Percentiles rank a stretch among this genome's conserved stretches.
phyloP scores from a whole-genome alignment of 2,113 vertebrate genomes.

The Pyxicephalus adspersus region DNA sequence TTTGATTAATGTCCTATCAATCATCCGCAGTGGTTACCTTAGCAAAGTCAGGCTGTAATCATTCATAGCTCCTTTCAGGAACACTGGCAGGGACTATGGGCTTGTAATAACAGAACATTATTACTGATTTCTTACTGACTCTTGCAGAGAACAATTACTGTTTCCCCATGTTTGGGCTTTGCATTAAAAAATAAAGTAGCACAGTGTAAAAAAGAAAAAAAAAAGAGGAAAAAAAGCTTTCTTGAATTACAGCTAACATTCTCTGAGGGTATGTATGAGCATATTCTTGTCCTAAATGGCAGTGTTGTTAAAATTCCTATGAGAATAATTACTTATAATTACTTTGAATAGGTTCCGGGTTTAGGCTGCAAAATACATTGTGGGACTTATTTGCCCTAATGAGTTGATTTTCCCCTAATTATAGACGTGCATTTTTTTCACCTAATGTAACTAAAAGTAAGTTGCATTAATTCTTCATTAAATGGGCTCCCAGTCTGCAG shows the following conservation, averaged over 20 bases:
- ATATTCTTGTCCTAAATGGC: slow-evolving; percentile 72
- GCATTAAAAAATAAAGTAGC: slow-evolving; percentile 71
- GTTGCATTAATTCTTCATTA: slow-evolving; percentile 66
- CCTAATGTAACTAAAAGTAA: slow-evolving; percentile 68
- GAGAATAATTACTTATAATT: slow-evolving; percentile 69
- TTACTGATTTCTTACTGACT: slow-evolving; percentile 74
- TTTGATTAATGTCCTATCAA: slow-evolving; percentile 93
- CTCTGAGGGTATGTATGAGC: slow-evolving; percentile 70
- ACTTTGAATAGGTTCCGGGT: slow-evolving; percentile 66
- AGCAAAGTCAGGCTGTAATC: slow-evolving; percentile 76
- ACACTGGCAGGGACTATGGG: slow-evolving; percentile 70
- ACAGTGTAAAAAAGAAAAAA: slow-evolving; percentile 71
- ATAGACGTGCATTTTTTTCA: slow-evolving; percentile 61
- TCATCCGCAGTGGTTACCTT: slow-evolving; percentile 84
- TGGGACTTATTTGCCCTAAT: slow-evolving; percentile 63
- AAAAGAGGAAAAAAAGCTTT: slow-evolving; percentile 69
- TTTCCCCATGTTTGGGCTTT: slow-evolving; percentile 67
- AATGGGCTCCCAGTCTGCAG: slow-evolving; percentile 35
- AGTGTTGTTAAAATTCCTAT: slow-evolving; percentile 67
- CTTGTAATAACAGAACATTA: slow-evolving; percentile 73
- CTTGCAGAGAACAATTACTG: slow-evolving; percentile 76
- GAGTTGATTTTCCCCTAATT: slow-evolving; percentile 65
- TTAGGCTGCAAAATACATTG: slow-evolving; percentile 66
- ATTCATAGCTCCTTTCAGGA: slow-evolving; percentile 79
- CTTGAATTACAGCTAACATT: slow-evolving; percentile 68